These are phyloP conservation scores for Acromyrmex heyeri DNA, from an alignment of 1,140 invertebrate species.

Conservation along the genomic window DNA sequence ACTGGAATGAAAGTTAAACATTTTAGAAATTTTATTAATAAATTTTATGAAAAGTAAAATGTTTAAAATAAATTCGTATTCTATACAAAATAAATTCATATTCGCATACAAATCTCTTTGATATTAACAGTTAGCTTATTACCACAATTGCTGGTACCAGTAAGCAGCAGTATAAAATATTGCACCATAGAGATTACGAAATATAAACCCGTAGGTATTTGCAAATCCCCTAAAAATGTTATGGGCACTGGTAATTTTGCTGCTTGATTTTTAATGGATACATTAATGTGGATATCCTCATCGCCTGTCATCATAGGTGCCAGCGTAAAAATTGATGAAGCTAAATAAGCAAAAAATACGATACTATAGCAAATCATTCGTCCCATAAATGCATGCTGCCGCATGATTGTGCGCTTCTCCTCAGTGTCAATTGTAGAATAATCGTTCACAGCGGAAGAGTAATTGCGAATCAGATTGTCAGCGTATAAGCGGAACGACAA, in stretches of 20 bases:
- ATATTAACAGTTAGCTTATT: neutral
- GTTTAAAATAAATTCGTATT: neutral
- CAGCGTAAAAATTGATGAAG: neutral
- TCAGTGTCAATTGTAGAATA: neutral
- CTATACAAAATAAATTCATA: neutral
- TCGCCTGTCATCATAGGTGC: neutral
- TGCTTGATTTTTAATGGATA: neutral
- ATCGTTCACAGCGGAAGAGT: constrained; percentile 45
- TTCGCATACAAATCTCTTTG: neutral
- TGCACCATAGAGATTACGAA: neutral
- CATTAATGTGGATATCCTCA: neutral
- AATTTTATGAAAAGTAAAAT: neutral
- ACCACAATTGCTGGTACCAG: constrained; percentile 58
- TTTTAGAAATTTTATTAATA: neutral
- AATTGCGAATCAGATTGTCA: constrained; percentile 4
- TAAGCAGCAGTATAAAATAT: neutral
- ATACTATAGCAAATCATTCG: neutral
- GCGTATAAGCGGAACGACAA: neutral
- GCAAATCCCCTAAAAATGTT: neutral
- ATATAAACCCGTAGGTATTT: neutral
- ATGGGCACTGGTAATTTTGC: constrained; percentile 34
- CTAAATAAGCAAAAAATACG: neutral
- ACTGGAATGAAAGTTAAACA: neutral
- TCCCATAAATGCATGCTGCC: constrained; percentile 43
- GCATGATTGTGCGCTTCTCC: constrained; percentile 27